phyloP scores from a whole-genome alignment of 1,140 invertebrate genomes.

The Schlechtendalia chinensis region DNA sequence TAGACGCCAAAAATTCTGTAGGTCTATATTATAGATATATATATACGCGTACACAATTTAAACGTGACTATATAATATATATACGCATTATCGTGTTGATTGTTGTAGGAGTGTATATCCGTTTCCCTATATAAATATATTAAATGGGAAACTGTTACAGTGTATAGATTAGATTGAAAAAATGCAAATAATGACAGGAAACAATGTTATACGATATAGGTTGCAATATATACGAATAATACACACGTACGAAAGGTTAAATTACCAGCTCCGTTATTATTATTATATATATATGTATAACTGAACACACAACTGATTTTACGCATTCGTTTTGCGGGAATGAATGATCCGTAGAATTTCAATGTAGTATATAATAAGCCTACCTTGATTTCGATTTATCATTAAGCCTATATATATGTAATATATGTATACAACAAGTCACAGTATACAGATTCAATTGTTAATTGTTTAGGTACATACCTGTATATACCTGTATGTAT shows the following conservation, averaged over 20 bases:
- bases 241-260: neutral
- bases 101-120: conserved; percentile 46
- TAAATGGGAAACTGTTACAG: conserved; percentile 4
- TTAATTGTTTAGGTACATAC: neutral
- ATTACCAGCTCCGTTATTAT: neutral
- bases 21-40: neutral
- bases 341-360: conserved; percentile 30
- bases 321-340: conserved; percentile 8
- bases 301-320: neutral
- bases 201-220: conserved; percentile 13
- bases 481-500: too few species aligned
- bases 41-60: neutral
- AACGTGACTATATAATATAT: neutral
- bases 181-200: conserved; percentile 42
- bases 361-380: neutral
- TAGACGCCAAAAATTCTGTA: neutral
- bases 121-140: conserved; percentile 23
- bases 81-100: conserved; percentile 22
- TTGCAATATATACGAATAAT: neutral
- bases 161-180: conserved; percentile 25
- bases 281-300: too few species aligned
- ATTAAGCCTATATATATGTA: neutral
- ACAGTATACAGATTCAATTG: neutral
- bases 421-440: neutral
- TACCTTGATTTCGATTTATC: neutral